phyloP scores from a whole-genome alignment of 2,113 vertebrate species.

The Aspiorhynchus laticeps region DNA sequence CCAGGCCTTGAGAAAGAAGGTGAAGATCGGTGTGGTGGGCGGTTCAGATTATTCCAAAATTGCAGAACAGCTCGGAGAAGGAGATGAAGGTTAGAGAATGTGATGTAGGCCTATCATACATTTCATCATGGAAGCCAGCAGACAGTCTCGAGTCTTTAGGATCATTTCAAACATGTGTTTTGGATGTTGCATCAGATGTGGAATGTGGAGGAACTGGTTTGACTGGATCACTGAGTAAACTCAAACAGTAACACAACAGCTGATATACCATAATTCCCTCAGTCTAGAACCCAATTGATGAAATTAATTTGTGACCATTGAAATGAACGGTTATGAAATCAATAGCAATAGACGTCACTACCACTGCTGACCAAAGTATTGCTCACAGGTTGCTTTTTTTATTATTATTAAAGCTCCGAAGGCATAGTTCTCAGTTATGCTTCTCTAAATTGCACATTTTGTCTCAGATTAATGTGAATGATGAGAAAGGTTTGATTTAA shows the following conservation, averaged over 20 bases:
- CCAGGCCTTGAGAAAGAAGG: conserved; percentile 84
- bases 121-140: neutral
- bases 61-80: conserved; percentile 94
- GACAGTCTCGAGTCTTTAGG: neutral
- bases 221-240: neutral
- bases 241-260: neutral
- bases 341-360: neutral
- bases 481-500: neutral
- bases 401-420: too few relatives aligned
- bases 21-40: conserved; percentile 93
- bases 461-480: too few relatives aligned
- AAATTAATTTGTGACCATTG: neutral
- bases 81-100: conserved; percentile 84
- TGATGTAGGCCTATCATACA: neutral
- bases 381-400: too few relatives aligned
- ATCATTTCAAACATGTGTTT: neutral
- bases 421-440: too few relatives aligned
- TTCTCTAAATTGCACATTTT: too few relatives aligned
- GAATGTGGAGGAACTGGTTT: conserved; percentile 20
- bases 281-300: neutral
- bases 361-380: too few relatives aligned
- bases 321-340: too few relatives aligned
- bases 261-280: neutral
- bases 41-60: conserved; percentile 97
- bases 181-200: neutral